A percentile compares a stretch with the other conserved stretches of the same genome.
Conservation (phyloP, 2,888 invertebrate species). For the Pachymerium ferrugineum region DNA sequence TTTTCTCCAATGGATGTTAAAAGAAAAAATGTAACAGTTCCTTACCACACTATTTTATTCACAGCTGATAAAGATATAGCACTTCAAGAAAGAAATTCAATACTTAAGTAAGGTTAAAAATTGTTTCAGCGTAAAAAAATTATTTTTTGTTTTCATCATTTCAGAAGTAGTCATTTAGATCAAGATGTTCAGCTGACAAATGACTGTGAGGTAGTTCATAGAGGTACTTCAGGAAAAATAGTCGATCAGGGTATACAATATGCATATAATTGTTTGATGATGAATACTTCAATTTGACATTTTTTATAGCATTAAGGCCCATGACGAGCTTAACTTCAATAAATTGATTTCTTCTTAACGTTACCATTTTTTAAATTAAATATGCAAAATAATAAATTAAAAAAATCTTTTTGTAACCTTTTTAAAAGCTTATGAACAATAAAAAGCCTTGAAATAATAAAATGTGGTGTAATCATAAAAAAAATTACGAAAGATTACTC, state of each 20-base stretch:
- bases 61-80: slow-evolving; percentile 46
- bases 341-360: not conserved
- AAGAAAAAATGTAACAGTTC: slow-evolving; percentile 42
- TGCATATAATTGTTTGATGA: not conserved
- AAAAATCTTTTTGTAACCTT: no score
- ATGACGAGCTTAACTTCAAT: slow-evolving; percentile 29
- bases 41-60: slow-evolving; percentile 47
- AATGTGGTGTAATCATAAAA: no score
- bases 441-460: no score
- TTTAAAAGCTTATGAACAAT: no score
- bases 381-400: no score
- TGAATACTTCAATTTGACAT: not conserved
- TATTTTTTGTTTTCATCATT: not conserved
- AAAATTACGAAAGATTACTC: no score
- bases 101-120: slow-evolving; percentile 48
- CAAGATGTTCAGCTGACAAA: slow-evolving; percentile 32
- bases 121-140: not conserved
- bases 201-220: slow-evolving; percentile 25
- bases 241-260: slow-evolving; percentile 32
- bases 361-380: not conserved
- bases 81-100: slow-evolving; percentile 45
- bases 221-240: slow-evolving; percentile 31
- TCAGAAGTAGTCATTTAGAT: slow-evolving; percentile 23
- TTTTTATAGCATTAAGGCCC: slow-evolving; percentile 28
- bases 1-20: slow-evolving; percentile 37